These are phyloP conservation scores for Stramonita haemastoma DNA, from an alignment of 2,888 invertebrate species.

Conservation along the genomic window DNA sequence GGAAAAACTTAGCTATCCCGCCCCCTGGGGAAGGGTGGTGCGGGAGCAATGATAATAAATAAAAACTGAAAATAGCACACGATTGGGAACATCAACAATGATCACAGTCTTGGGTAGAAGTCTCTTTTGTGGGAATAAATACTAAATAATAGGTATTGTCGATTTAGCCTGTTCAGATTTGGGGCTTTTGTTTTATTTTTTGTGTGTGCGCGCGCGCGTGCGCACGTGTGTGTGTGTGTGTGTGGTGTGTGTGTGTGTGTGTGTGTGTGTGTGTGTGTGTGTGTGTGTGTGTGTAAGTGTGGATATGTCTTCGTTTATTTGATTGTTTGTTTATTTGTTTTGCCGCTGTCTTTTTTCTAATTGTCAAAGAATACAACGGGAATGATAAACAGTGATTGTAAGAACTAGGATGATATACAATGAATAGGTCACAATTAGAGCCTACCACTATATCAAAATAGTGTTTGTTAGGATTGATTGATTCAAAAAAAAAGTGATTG, in stretches of 20 bases:
- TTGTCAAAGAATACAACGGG: no score
- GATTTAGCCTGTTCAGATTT: no score
- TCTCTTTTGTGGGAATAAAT: background rate
- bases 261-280: background rate
- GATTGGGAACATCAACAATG: background rate
- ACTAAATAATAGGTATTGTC: background rate
- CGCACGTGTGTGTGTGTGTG: constrained; percentile 3
- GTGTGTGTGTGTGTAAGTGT: background rate
- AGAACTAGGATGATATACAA: no score
- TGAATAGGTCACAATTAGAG: no score
- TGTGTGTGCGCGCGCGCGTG: background rate
- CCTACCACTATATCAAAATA: no score
- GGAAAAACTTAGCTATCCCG: no score
- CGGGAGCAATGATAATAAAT: no score
- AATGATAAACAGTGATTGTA: no score
- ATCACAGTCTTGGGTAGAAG: background rate
- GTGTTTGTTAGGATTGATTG: no score
- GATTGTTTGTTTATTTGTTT: background rate
- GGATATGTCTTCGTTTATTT: background rate
- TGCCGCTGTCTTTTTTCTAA: background rate
- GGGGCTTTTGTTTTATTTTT: background rate
- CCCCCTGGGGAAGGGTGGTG: no score
- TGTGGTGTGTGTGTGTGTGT: background rate
- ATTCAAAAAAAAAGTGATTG: no score
- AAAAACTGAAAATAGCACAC: no score